Evolutionary conservation across 2,797 vertebrate species (phyloP).

Genomic region (Streptopelia turtur): DNA sequence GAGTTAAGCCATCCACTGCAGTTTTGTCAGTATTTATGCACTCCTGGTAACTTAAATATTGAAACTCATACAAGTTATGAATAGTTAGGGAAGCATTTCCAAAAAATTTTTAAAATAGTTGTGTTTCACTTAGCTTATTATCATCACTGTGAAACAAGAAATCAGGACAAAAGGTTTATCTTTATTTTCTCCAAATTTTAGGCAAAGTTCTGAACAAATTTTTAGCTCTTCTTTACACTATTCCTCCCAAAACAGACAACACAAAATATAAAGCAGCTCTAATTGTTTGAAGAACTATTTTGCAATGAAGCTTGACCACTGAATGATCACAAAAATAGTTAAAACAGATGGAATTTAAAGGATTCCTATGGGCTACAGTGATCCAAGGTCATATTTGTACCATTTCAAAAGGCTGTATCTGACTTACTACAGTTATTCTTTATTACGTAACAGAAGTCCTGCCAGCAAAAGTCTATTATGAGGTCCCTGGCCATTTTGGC

Average conservation of each 20-base stretch:
- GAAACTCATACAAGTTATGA: background rate
- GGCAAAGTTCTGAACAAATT: background rate
- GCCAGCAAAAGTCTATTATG: background rate
- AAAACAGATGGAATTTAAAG: background rate
- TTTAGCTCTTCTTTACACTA: background rate
- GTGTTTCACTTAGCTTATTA: background rate
- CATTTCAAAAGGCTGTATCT: background rate
- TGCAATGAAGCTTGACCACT: background rate
- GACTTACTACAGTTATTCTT: background rate
- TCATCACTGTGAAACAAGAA: background rate
- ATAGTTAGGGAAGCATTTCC: background rate
- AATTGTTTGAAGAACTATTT: background rate
- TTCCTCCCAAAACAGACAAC: background rate
- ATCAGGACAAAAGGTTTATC: background rate
- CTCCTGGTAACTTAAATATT: background rate
- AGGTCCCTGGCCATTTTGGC: background rate
- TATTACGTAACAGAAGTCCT: background rate
- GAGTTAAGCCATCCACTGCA: background rate
- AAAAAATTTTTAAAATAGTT: background rate
- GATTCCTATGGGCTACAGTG: background rate
- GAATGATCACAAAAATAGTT: background rate
- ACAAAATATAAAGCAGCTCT: background rate
- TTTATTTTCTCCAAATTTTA: background rate
- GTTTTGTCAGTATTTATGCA: background rate
- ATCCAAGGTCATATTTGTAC: background rate